Evolutionary conservation across 2,797 vertebrate species (phyloP).

Genomic region (Poeciliopsis paucimaculata): DNA sequence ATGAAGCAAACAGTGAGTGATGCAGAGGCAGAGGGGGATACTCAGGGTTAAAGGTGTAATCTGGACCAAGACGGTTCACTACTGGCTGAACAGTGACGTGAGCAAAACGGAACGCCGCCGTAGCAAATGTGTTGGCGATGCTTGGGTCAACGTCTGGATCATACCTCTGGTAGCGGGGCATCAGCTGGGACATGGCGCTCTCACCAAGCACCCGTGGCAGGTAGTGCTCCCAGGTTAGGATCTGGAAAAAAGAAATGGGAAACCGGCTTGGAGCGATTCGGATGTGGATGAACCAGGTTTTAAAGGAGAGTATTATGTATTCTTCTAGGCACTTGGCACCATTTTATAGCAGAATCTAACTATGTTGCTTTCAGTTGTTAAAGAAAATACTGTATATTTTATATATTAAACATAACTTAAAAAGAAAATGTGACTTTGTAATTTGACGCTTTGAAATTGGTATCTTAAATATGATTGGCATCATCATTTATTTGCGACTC

Average conservation of each 20-base stretch:
- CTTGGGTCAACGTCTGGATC: slow-evolving; percentile 74
- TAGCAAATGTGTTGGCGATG: slow-evolving; percentile 80
- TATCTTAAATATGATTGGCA: no score
- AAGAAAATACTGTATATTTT: no score
- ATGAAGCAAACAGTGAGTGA: slow-evolving; percentile 80
- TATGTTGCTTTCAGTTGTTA: no score
- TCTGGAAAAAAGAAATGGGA: slow-evolving; percentile 47
- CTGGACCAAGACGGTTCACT: slow-evolving; percentile 75
- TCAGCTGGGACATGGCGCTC: slow-evolving; percentile 50
- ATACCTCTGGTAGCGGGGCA: slow-evolving; percentile 75
- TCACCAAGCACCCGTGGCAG: slow-evolving; percentile 79
- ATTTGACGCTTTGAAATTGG: no score
- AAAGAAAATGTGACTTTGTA: no score
- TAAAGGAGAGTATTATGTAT: background rate
- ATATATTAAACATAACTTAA: no score
- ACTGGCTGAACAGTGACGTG: slow-evolving; percentile 81
- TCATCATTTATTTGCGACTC: no score
- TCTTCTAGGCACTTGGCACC: no score
- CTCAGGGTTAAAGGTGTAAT: slow-evolving; percentile 67
- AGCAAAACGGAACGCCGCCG: slow-evolving; percentile 81
- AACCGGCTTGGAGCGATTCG: background rate
- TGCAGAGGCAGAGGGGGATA: slow-evolving; percentile 80
- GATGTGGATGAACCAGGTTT: background rate
- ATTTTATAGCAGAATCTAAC: no score
- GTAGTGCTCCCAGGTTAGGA: slow-evolving; percentile 82